Percentiles rank a stretch among this genome's conserved stretches.
phyloP scores from a whole-genome alignment of 1,140 invertebrate genomes.

The Pseudoatta argentina region DNA sequence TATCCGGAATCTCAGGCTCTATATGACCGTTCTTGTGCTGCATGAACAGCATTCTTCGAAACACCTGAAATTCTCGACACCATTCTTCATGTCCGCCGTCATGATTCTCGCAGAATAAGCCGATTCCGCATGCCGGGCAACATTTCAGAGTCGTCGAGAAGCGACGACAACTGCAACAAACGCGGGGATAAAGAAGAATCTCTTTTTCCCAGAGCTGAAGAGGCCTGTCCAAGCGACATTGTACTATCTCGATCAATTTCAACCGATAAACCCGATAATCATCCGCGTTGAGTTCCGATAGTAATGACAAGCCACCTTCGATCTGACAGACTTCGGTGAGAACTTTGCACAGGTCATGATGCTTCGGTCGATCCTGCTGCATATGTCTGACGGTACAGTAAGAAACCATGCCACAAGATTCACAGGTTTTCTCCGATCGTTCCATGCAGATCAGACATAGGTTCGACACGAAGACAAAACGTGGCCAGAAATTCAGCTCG shows the following conservation, averaged over 20 bases:
- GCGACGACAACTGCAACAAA: slow-evolving; percentile 86
- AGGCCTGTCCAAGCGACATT: slow-evolving; percentile 87
- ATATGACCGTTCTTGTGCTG: slow-evolving; percentile 85
- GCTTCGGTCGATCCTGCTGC: slow-evolving; percentile 81
- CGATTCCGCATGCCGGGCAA: slow-evolving; percentile 88
- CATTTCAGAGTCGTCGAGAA: slow-evolving; percentile 87
- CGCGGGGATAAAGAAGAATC: slow-evolving; percentile 89
- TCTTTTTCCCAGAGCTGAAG: slow-evolving; percentile 90
- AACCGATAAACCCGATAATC: slow-evolving; percentile 88
- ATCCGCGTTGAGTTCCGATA: slow-evolving; percentile 86
- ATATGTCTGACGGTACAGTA: slow-evolving; percentile 87
- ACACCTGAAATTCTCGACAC: slow-evolving; percentile 82
- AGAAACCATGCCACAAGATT: slow-evolving; percentile 86
- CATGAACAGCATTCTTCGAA: slow-evolving; percentile 77
- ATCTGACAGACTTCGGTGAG: slow-evolving; percentile 72
- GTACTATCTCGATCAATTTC: slow-evolving; percentile 88
- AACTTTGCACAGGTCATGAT: slow-evolving; percentile 85
- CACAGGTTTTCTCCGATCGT: slow-evolving; percentile 77
- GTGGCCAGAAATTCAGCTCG: slow-evolving; percentile 80
- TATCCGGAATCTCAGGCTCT: slow-evolving; percentile 87
- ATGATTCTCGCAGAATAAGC: slow-evolving; percentile 79
- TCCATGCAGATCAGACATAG: slow-evolving; percentile 84
- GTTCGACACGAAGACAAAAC: slow-evolving; percentile 79
- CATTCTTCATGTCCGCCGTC: slow-evolving; percentile 77
- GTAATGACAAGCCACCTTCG: slow-evolving; percentile 58